phyloP scores from a whole-genome alignment of 2,888 invertebrate species.

The Ornithoptera priamus region DNA sequence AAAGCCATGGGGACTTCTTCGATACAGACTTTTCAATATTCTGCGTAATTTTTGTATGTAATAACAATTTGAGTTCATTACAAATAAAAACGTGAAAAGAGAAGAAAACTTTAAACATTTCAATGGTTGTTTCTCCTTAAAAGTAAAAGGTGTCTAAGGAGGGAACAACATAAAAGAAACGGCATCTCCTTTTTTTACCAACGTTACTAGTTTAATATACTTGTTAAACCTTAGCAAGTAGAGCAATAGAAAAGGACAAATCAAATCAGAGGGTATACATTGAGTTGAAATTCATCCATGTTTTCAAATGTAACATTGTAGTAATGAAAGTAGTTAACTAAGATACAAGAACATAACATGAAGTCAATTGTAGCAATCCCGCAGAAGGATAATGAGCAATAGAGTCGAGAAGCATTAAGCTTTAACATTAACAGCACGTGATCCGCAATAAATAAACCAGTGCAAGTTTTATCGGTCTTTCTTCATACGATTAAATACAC shows the following conservation, averaged over 20 bases:
- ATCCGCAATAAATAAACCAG: slow-evolving; percentile 30
- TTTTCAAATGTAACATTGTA: not conserved
- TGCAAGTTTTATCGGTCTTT: not conserved
- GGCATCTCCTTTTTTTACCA: too few relatives aligned
- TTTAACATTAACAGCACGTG: slow-evolving; percentile 36
- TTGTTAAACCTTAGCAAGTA: too few relatives aligned
- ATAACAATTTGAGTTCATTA: too few relatives aligned
- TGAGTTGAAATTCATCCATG: too few relatives aligned
- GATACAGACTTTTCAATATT: slow-evolving; percentile 8
- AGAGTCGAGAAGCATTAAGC: slow-evolving; percentile 13
- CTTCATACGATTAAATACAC: not conserved
- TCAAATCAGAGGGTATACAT: too few relatives aligned
- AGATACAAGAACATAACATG: slow-evolving; percentile 22
- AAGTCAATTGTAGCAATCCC: slow-evolving; percentile 29
- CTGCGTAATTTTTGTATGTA: not conserved
- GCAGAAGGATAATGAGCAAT: slow-evolving; percentile 17
- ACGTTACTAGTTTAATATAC: too few relatives aligned
- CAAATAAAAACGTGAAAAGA: too few relatives aligned
- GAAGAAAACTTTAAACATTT: too few relatives aligned
- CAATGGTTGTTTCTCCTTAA: too few relatives aligned
- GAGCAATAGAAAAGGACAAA: too few relatives aligned
- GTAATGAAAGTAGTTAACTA: slow-evolving; percentile 20
- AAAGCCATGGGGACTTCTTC: slow-evolving; percentile 38
- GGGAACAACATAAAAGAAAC: too few relatives aligned
- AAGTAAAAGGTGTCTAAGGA: too few relatives aligned